Conservation (phyloP, 2,888 invertebrate species). For the Campoplex capitator region DNA sequence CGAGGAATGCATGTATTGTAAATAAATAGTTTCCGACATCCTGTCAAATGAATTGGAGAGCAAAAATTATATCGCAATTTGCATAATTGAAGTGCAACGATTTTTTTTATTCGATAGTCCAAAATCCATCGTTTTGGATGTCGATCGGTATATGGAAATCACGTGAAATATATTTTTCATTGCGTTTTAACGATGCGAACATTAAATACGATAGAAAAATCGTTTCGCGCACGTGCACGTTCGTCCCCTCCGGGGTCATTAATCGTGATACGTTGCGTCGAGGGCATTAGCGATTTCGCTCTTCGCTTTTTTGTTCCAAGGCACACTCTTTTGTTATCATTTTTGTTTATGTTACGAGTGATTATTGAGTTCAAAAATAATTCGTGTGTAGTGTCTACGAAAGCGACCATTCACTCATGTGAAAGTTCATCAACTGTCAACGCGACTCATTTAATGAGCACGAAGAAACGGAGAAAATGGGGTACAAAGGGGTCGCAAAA, state of each 20-base stretch:
- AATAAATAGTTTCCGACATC: conserved; percentile 62
- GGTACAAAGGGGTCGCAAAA: conserved; percentile 1
- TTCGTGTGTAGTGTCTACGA: conserved; percentile 37
- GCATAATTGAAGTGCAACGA: background rate
- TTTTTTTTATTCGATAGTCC: background rate
- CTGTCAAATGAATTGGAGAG: background rate
- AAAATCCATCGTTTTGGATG: background rate
- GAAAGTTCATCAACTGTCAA: conserved; percentile 61
- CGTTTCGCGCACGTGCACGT: conserved; percentile 18
- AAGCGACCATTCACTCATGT: conserved; percentile 51
- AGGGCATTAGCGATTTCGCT: background rate
- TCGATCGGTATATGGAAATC: background rate
- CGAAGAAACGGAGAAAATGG: background rate
- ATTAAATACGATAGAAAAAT: background rate
- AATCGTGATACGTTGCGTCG: conserved; percentile 12
- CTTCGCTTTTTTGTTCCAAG: conserved; percentile 3
- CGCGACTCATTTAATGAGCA: background rate
- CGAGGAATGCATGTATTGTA: conserved; percentile 52
- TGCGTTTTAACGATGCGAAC: background rate
- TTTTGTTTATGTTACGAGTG: conserved; percentile 4
- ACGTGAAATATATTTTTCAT: background rate
- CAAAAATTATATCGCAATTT: background rate
- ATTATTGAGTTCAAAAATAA: conserved; percentile 60
- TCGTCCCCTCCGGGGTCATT: conserved; percentile 37
- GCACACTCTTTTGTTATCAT: conserved; percentile 22